Conservation (phyloP, 92 coral and sea anemone genomes). For the Plumapathes pennacea region DNA sequence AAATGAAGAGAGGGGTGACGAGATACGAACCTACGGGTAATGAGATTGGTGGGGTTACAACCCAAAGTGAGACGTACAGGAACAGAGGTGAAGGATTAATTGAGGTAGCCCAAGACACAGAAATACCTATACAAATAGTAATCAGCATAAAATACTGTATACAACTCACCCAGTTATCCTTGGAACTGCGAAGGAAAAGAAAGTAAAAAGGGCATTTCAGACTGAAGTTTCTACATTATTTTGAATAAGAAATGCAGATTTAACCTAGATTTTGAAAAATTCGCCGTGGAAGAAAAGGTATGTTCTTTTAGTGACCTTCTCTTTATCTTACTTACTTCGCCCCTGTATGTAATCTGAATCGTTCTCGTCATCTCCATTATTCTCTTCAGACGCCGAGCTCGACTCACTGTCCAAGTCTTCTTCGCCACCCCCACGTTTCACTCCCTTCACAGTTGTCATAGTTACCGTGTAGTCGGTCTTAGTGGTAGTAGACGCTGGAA, state of each 20-base stretch:
- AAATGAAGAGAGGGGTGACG: no score
- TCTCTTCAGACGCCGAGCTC: conserved; percentile 25
- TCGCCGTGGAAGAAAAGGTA: neutral
- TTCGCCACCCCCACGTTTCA: conserved; percentile 25
- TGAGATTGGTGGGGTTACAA: neutral
- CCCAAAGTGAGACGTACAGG: neutral
- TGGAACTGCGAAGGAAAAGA: conserved; percentile 12
- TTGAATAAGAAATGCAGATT: no score
- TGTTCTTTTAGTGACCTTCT: neutral
- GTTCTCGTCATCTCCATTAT: conserved; percentile 19
- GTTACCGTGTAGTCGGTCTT: neutral
- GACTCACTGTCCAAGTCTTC: conserved; percentile 31
- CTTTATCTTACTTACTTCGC: neutral
- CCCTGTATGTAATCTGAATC: conserved; percentile 23
- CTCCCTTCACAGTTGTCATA: no score
- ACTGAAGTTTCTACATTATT: no score
- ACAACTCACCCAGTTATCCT: conserved; percentile 33
- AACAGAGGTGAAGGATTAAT: neutral
- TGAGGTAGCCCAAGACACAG: neutral
- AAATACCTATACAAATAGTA: neutral
- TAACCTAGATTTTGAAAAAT: no score
- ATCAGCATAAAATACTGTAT: neutral
- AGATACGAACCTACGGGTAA: neutral
- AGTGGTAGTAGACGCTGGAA: conserved; percentile 14
- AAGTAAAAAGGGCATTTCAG: neutral